These are phyloP conservation scores for Zeugodacus cucurbitae DNA, from an alignment of 1,140 invertebrate genomes.

Conservation along the genomic window DNA sequence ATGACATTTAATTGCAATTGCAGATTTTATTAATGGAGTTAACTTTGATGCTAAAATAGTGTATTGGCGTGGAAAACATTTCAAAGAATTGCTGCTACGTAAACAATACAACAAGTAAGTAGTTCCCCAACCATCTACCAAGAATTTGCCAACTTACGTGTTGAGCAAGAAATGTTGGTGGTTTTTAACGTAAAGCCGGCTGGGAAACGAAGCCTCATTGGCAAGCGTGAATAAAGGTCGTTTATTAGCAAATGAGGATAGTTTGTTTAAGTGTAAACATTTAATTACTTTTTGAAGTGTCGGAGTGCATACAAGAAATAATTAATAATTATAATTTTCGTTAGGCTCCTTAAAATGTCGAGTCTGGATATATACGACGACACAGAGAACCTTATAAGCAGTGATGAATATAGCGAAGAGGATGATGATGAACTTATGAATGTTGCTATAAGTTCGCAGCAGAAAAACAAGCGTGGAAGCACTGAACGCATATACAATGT, in stretches of 20 bases:
- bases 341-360: neutral
- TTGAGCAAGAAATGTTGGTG: neutral
- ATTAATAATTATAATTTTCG: neutral
- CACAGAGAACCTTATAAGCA: conserved; percentile 23
- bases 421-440: conserved; percentile 36
- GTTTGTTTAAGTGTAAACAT: neutral
- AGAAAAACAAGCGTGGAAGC: neutral
- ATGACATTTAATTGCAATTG: neutral
- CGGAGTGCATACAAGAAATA: neutral
- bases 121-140: neutral
- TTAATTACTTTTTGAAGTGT: neutral
- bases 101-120: neutral
- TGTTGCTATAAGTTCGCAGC: conserved; percentile 12
- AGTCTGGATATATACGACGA: conserved; percentile 27
- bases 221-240: neutral
- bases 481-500: neutral
- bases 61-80: neutral
- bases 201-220: neutral
- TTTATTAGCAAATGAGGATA: neutral
- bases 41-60: neutral
- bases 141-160: no score
- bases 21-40: neutral
- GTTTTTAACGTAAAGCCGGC: conserved; percentile 2
- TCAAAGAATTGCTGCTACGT: neutral
- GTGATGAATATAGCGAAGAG: conserved; percentile 31